These are phyloP conservation scores for Zosterops borbonicus DNA, from an alignment of 2,113 vertebrate genomes.

Conservation along the genomic window DNA sequence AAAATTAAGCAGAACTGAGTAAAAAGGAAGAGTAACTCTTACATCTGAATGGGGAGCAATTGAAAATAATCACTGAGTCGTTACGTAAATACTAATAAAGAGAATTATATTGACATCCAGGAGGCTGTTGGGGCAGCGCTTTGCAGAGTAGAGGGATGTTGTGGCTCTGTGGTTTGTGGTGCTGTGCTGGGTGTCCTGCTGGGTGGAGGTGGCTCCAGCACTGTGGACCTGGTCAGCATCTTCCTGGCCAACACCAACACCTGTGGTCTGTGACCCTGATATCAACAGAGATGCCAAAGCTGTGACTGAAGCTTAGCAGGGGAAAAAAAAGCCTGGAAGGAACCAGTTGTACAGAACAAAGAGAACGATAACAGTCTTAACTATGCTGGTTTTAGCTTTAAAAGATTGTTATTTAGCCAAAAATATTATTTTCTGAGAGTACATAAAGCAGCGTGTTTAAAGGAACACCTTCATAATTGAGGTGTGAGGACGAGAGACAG, in stretches of 20 bases:
- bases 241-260: neutral
- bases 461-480: neutral
- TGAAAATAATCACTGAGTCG: neutral
- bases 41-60: neutral
- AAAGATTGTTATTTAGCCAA: neutral
- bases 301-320: neutral
- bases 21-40: neutral
- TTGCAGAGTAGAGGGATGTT: fast-evolving
- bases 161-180: neutral
- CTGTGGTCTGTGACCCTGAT: fast-evolving
- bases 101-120: neutral
- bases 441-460: neutral
- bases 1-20: neutral
- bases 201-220: neutral
- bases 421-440: neutral
- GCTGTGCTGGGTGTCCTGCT: neutral
- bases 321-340: neutral
- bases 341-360: neutral
- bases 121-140: neutral
- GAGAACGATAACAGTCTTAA: neutral
- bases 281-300: neutral
- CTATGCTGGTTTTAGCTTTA: neutral
- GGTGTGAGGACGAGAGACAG: neutral
- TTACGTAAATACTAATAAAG: neutral
- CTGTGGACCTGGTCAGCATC: neutral